These are phyloP conservation scores for Mormyrus proboscirostris DNA, from an alignment of 2,797 vertebrate genomes.

Conservation along the genomic window DNA sequence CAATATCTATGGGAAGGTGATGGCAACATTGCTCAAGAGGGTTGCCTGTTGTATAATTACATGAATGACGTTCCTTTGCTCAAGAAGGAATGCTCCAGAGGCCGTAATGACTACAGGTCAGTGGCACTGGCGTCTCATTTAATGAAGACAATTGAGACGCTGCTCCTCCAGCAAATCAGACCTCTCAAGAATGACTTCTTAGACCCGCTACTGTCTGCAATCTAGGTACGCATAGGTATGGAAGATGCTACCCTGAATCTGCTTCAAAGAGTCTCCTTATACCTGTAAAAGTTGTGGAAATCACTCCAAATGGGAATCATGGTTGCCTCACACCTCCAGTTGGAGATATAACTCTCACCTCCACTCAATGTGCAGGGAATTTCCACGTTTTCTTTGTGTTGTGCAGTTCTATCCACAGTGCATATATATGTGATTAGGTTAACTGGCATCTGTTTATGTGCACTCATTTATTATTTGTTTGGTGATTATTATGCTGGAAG, in stretches of 20 bases:
- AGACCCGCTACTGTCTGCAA: neutral
- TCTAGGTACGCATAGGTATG: neutral
- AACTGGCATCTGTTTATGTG: neutral
- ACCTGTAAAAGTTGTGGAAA: neutral
- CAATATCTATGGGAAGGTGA: neutral
- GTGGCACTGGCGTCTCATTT: neutral
- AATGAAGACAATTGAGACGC: neutral
- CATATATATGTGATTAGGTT: neutral
- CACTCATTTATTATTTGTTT: neutral
- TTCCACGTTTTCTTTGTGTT: neutral
- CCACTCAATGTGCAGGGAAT: neutral
- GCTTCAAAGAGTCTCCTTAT: neutral
- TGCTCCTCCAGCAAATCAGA: neutral
- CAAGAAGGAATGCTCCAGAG: neutral
- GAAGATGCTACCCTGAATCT: neutral
- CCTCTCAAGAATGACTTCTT: neutral
- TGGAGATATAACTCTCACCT: neutral
- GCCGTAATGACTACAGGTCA: neutral
- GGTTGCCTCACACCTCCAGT: neutral
- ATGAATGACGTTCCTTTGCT: neutral
- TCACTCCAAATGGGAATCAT: neutral
- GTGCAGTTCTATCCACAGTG: neutral
- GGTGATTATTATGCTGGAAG: neutral
- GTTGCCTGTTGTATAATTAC: neutral
- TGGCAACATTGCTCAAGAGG: neutral